phyloP scores from a whole-genome alignment of 2,797 vertebrate species.

The Gambusia yucatana region DNA sequence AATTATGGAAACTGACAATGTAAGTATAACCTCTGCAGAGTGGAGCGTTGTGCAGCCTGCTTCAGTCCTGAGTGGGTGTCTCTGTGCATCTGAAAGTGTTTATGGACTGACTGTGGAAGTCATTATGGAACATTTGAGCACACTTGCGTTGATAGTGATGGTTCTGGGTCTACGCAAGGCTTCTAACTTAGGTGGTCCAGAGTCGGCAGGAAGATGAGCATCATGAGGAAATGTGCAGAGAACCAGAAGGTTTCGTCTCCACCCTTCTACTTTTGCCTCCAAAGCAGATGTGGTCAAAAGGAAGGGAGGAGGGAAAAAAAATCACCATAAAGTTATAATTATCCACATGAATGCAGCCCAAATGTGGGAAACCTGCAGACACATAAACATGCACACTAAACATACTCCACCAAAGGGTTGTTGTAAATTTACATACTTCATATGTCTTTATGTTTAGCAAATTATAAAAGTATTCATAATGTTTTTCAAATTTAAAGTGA shows the following conservation, averaged over 20 bases:
- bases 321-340: slow-evolving; percentile 82
- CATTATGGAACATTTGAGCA: slow-evolving; percentile 82
- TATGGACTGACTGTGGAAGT: slow-evolving; percentile 83
- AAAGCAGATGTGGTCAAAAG: slow-evolving; percentile 77
- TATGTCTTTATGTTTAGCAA: slow-evolving; percentile 14
- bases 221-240: slow-evolving; percentile 35
- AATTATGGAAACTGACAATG: slow-evolving; percentile 73
- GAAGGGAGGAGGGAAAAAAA: slow-evolving; percentile 66
- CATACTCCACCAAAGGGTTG: slow-evolving; percentile 25
- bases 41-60: slow-evolving; percentile 54
- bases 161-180: slow-evolving; percentile 73
- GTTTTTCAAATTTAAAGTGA: neutral
- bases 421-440: slow-evolving; percentile 21
- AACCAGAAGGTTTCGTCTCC: slow-evolving; percentile 66
- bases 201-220: slow-evolving; percentile 64
- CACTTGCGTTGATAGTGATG: slow-evolving; percentile 75
- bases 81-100: slow-evolving; percentile 82
- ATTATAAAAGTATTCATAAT: slow-evolving; percentile 9
- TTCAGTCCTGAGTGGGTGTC: slow-evolving; percentile 62
- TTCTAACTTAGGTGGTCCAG: slow-evolving; percentile 75
- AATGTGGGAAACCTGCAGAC: slow-evolving; percentile 71
- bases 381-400: slow-evolving; percentile 24
- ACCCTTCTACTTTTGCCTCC: slow-evolving; percentile 76
- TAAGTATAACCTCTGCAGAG: slow-evolving; percentile 67
- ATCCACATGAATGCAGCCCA: slow-evolving; percentile 80